phyloP scores from a whole-genome alignment of 2,797 vertebrate species.

The Telmatherina bonti region DNA sequence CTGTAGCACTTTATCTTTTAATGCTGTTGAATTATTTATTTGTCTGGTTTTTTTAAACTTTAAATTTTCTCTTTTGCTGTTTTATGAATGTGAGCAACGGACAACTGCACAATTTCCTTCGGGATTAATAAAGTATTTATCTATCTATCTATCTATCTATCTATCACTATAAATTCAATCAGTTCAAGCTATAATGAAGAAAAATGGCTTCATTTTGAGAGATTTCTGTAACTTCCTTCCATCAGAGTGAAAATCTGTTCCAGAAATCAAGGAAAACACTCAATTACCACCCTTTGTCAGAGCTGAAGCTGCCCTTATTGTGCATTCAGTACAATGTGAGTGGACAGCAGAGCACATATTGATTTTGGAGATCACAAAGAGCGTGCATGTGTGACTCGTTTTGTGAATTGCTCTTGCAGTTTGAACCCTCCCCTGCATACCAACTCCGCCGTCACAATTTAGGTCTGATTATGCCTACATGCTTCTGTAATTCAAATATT shows the following conservation, averaged over 20 bases:
- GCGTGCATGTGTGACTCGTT: conserved; percentile 48
- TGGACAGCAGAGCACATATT: conserved; percentile 67
- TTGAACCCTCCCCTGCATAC: conserved; percentile 22
- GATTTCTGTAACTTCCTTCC: conserved; percentile 29
- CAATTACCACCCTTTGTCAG: conserved; percentile 74
- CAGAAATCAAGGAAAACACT: conserved; percentile 58
- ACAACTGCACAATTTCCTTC: too few species aligned
- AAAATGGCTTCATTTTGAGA: conserved; percentile 34
- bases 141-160: too few species aligned
- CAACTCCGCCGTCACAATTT: conserved; percentile 65
- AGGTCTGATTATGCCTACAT: conserved; percentile 77
- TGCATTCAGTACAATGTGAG: conserved; percentile 62
- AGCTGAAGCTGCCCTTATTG: conserved; percentile 53
- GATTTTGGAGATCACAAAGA: conserved; percentile 66
- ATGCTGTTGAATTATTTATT: too few species aligned
- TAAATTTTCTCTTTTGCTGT: too few species aligned
- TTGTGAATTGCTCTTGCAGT: conserved; percentile 59
- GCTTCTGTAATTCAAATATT: conserved; percentile 80
- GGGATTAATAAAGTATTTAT: too few species aligned
- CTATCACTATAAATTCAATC: conserved; percentile 25
- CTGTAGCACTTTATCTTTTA: too few species aligned
- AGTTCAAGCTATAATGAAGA: conserved; percentile 32
- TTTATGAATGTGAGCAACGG: too few species aligned
- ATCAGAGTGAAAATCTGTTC: conserved; percentile 29
- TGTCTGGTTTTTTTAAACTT: too few species aligned